Conservation (phyloP, 2,797 vertebrate species). For the Phrynocephalus forsythii region DNA sequence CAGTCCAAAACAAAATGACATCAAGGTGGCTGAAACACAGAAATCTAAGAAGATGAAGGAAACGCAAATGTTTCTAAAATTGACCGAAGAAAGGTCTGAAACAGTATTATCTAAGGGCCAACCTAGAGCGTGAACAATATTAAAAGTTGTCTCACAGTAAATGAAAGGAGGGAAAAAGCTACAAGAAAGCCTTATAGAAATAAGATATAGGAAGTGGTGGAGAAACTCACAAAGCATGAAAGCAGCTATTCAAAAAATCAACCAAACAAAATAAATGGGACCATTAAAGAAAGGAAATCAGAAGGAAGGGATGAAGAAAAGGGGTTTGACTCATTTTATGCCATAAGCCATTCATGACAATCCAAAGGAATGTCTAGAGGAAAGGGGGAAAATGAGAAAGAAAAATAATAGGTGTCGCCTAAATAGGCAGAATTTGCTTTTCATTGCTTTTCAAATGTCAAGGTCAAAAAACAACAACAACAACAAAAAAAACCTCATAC, state of each 20-base stretch:
- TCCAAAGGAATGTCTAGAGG: neutral
- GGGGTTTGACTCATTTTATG: neutral
- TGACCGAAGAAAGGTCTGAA: conserved; percentile 13
- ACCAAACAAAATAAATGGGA: neutral
- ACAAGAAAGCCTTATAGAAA: neutral
- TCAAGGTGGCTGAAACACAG: neutral
- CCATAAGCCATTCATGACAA: neutral
- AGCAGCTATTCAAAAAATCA: neutral
- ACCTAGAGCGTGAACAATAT: neutral
- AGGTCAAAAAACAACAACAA: too few species aligned
- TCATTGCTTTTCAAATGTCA: too few species aligned
- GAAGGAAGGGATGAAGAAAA: neutral
- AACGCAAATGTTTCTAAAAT: neutral
- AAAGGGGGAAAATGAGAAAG: neutral
- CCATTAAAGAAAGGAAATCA: neutral
- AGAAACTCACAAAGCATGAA: neutral
- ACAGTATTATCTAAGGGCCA: neutral
- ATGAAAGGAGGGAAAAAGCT: neutral
- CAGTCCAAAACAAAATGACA: neutral
- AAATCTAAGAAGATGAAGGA: neutral
- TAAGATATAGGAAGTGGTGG: neutral
- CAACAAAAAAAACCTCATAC: too few species aligned
- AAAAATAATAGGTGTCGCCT: neutral
- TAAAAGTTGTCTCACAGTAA: neutral
- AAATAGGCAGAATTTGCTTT: too few species aligned